Percentiles rank a stretch among this genome's conserved stretches.
Conservation (phyloP, 2,888 invertebrate genomes). For the Acanthoscelides obtectus region DNA sequence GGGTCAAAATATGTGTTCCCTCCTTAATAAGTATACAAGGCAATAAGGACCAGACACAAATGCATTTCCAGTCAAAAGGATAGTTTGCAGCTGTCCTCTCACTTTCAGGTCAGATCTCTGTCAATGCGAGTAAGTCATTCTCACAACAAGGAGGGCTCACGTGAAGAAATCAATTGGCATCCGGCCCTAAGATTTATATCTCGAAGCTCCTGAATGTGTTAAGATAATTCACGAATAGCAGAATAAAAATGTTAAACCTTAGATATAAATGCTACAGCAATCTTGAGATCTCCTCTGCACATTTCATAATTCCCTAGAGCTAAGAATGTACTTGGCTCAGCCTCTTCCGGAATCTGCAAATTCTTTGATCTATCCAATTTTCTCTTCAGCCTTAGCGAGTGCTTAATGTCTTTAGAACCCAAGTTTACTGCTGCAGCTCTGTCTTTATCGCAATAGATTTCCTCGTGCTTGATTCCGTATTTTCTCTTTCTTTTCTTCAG, state of each 20-base stretch:
- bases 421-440: slow-evolving; percentile 84
- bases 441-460: slow-evolving; percentile 86
- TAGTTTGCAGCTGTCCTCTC: too few species aligned
- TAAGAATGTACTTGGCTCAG: slow-evolving; percentile 70
- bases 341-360: slow-evolving; percentile 71
- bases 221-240: too few species aligned
- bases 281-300: slow-evolving; percentile 66
- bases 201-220: too few species aligned
- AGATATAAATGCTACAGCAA: slow-evolving; percentile 70
- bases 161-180: too few species aligned
- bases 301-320: slow-evolving; percentile 74
- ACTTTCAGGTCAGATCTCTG: too few species aligned
- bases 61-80: too few species aligned
- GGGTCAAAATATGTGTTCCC: too few species aligned
- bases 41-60: too few species aligned
- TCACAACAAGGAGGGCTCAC: too few species aligned
- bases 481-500: slow-evolving; percentile 35
- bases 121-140: too few species aligned
- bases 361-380: slow-evolving; percentile 70
- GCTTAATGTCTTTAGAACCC: slow-evolving; percentile 84
- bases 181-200: too few species aligned
- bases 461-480: slow-evolving; percentile 51
- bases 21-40: too few species aligned
- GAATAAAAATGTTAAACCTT: slow-evolving; percentile 55
- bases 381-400: slow-evolving; percentile 73